Conservation (phyloP, 1,140 invertebrate genomes). For the Macrobrachium nipponense region DNA sequence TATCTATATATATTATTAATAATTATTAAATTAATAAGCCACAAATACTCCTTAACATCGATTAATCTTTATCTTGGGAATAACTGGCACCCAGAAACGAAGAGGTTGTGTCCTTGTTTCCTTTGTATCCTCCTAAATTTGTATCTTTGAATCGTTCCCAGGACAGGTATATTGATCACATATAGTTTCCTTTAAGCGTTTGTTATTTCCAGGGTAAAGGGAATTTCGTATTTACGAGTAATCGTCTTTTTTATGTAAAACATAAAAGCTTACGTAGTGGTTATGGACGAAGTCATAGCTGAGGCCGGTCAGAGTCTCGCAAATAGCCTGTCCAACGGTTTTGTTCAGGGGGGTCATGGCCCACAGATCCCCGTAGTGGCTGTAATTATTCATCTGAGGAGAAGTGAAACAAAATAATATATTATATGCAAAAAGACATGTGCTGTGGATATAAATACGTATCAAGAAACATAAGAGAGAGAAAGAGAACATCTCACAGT, state of each 20-base stretch:
- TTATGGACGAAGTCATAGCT: background rate
- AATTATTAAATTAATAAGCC: too few relatives aligned
- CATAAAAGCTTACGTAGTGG: background rate
- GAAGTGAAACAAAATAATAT: background rate
- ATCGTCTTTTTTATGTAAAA: background rate
- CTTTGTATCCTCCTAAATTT: too few relatives aligned
- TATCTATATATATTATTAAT: too few relatives aligned
- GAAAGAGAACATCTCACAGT: background rate
- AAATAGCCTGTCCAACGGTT: background rate
- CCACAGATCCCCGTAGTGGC: slow-evolving; percentile 1
- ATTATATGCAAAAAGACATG: too few relatives aligned
- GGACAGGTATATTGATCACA: too few relatives aligned
- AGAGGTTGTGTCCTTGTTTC: too few relatives aligned
- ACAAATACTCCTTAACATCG: too few relatives aligned
- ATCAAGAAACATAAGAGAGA: background rate
- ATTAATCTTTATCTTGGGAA: too few relatives aligned
- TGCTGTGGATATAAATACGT: background rate
- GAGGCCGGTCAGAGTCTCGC: background rate
- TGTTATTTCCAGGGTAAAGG: too few relatives aligned
- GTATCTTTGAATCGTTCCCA: too few relatives aligned
- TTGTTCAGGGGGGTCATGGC: background rate
- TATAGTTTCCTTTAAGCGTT: too few relatives aligned
- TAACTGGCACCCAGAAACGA: too few relatives aligned
- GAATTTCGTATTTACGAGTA: background rate
- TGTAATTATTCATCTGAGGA: background rate